These are phyloP conservation scores for Chaetophractus vellerosus DNA, from an alignment of 2,797 vertebrate genomes.

Conservation along the genomic window DNA sequence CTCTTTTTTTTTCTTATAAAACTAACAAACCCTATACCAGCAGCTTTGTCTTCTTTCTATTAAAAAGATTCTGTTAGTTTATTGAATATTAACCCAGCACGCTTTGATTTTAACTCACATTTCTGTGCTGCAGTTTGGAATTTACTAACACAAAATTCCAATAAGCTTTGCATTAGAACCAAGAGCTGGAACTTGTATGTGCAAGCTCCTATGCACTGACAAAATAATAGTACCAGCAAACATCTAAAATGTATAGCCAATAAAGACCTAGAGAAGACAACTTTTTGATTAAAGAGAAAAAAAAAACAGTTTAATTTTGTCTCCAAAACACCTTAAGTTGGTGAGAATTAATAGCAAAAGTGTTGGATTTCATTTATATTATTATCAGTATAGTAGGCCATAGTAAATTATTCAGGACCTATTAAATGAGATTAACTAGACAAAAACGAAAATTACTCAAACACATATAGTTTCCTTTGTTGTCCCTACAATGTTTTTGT, in stretches of 20 bases:
- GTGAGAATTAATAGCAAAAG: conserved; percentile 42
- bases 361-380: conserved; percentile 39
- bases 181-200: conserved; percentile 73
- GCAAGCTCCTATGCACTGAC: conserved; percentile 75
- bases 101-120: conserved; percentile 74
- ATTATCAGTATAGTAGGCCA: background rate
- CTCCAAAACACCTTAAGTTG: conserved; percentile 51
- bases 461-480: background rate
- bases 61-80: conserved; percentile 82
- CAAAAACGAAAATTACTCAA: conserved; percentile 37
- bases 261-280: conserved; percentile 43
- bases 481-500: background rate
- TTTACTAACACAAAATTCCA: conserved; percentile 57
- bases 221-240: conserved; percentile 60
- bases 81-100: conserved; percentile 75
- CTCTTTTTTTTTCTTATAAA: conserved; percentile 86
- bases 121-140: conserved; percentile 75
- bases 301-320: conserved; percentile 1
- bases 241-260: conserved; percentile 31
- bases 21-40: conserved; percentile 87
- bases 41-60: conserved; percentile 86
- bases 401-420: conserved; percentile 5
- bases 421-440: conserved; percentile 3
- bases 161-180: conserved; percentile 64
- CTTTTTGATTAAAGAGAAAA: conserved; percentile 45